These are phyloP conservation scores for Crypturellus undulatus DNA, from an alignment of 2,113 vertebrate species.

Conservation along the genomic window DNA sequence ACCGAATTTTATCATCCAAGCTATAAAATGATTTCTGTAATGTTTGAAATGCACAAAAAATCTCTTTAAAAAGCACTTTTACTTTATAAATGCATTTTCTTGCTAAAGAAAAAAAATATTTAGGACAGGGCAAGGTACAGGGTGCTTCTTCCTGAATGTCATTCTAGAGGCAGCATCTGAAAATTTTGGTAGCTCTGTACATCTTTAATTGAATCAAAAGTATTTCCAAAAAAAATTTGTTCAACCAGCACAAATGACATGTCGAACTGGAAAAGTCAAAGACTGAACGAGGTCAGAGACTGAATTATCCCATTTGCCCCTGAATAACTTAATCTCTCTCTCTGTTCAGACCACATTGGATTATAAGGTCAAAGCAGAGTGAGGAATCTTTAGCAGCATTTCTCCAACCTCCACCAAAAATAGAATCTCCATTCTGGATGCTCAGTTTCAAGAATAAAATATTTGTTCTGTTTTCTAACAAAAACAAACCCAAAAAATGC, in stretches of 20 bases:
- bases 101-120: neutral
- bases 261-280: conserved; percentile 66
- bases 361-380: conserved; percentile 75
- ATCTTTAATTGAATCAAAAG: conserved; percentile 59
- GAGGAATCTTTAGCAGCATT: conserved; percentile 69
- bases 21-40: neutral
- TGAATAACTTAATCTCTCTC: conserved; percentile 75
- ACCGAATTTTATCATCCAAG: neutral
- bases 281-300: conserved; percentile 62
- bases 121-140: accelerated
- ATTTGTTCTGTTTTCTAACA: neutral
- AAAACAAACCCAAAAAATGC: neutral
- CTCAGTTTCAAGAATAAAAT: conserved; percentile 60
- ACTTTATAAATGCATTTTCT: neutral
- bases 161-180: neutral
- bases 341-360: conserved; percentile 73
- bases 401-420: conserved; percentile 42
- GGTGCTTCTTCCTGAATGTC: neutral
- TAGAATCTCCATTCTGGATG: conserved; percentile 59
- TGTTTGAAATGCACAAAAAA: neutral
- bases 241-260: conserved; percentile 64
- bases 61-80: neutral
- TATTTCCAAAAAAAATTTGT: conserved; percentile 37
- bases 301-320: conserved; percentile 71
- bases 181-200: neutral